Evolutionary conservation across 2,113 vertebrate species (phyloP), one percentile per base, ranked within the genome.

Genomic region (Perca schrenkii): DNA sequence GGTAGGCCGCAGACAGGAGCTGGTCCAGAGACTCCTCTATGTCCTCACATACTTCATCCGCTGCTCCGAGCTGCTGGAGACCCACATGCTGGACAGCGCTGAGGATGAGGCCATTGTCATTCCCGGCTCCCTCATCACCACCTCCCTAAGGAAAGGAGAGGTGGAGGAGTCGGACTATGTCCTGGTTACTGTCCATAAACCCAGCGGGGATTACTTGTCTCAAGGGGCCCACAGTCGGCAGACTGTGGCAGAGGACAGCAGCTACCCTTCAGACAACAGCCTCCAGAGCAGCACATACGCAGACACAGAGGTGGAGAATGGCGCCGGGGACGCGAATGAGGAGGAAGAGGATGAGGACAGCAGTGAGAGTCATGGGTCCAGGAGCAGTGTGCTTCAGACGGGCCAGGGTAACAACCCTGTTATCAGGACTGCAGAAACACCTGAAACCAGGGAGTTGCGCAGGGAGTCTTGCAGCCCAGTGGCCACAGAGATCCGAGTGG

Each of bases 11-110:
- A 94, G 97, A 57, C 98, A 99, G 77, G 98, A 99, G 79, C 94
- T 99, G 89, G 98, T 99, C 6, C 98, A 99, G 94, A 96, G 97
- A 12, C 93, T 99, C 79, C 97, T 99, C 66, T 99, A 99, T 60
- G 96, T 99, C 79, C 97, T 99, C 61, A 99, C 99, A 52, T 99
- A 99, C 89, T 99, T 99, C 93, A 98, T 99, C 91, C 97, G 99
- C 90, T 99, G 98, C 90, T 99, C 99, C 1, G 99, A 99, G 84
- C 96, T 99, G 64, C 96, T 99, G 86, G 98, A 99, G 95, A 98
- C 97, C 0, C 97, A 98, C 93, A 95, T 98, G 80, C 90, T 98
- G 93, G 98, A 98, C 89, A 97, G 96, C 0, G 97, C 96, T 6
- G 98, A 99, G 85, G 97, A 99, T 34, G 98, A 98, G 92, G 97